Conservation (phyloP, 2,113 vertebrate genomes). For the Dasypus novemcinctus region DNA sequence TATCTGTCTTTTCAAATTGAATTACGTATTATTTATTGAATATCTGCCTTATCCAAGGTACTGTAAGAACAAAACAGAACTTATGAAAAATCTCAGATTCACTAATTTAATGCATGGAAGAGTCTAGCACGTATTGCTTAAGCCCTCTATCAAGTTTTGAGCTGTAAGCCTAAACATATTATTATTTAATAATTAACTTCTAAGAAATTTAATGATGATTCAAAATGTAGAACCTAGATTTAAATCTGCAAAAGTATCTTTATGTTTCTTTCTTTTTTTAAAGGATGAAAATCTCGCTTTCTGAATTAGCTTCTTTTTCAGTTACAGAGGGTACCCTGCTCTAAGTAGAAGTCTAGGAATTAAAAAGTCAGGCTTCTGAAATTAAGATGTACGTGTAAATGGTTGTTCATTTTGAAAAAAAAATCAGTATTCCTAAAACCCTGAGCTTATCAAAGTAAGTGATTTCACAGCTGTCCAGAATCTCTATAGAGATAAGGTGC, state of each 20-base stretch:
- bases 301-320: constrained; percentile 35
- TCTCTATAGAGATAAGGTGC: neutral
- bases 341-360: neutral
- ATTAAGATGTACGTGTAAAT: neutral
- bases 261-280: neutral
- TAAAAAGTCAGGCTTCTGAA: neutral
- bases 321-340: neutral
- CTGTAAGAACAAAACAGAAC: neutral
- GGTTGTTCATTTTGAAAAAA: neutral
- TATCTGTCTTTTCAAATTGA: neutral
- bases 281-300: neutral
- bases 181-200: constrained; percentile 2
- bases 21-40: neutral
- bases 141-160: neutral
- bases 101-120: neutral
- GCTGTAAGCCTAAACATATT: neutral
- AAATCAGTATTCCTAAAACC: neutral
- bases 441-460: neutral
- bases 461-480: neutral
- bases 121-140: neutral
- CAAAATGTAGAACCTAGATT: constrained; percentile 3
- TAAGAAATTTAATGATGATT: constrained; percentile 2
- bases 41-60: neutral
- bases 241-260: neutral
- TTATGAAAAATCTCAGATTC: no score